Conservation (phyloP, 2,797 vertebrate species). For the Acomys russatus region DNA sequence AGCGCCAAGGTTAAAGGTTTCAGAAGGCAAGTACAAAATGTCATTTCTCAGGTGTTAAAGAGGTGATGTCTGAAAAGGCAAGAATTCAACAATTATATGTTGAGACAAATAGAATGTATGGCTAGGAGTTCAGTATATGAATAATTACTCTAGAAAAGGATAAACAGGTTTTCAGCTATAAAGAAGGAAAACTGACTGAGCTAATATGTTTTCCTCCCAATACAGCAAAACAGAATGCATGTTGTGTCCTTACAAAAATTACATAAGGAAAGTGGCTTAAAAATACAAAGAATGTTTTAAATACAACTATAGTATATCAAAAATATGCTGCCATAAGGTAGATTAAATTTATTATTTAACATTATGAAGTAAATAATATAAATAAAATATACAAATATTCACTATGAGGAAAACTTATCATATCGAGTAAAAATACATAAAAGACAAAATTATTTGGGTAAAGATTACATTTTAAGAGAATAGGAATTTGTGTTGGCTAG, state of each 20-base stretch:
- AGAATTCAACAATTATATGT: background rate
- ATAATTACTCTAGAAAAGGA: background rate
- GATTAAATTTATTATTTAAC: background rate
- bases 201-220: background rate
- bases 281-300: no score
- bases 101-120: background rate
- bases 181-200: background rate
- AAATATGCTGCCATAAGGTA: background rate
- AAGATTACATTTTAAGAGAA: background rate
- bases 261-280: no score
- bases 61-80: background rate
- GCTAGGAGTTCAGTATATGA: background rate
- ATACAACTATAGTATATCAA: background rate
- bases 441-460: background rate
- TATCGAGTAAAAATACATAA: background rate
- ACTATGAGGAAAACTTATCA: background rate
- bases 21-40: background rate
- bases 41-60: background rate
- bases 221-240: background rate
- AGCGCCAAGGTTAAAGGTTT: background rate
- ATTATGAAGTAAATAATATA: background rate
- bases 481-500: background rate
- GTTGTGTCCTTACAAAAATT: background rate
- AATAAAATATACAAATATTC: background rate
- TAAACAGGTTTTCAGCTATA: background rate